A percentile compares a stretch with the other conserved stretches of the same genome.
phyloP scores from a whole-genome alignment of 2,797 vertebrate genomes.

The Dendrocincla fuliginosa region DNA sequence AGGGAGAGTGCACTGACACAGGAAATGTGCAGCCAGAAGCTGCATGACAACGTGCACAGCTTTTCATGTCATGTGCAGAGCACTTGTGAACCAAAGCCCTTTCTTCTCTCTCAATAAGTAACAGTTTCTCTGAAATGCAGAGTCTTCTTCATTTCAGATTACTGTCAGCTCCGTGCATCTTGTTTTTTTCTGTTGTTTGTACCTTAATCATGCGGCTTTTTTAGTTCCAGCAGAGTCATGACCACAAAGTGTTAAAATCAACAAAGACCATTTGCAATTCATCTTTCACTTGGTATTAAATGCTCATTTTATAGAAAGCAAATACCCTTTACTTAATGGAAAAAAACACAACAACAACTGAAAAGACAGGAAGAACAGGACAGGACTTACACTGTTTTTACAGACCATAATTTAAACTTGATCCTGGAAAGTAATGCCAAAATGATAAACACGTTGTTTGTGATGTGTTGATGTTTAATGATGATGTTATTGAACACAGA shows the following conservation, averaged over 20 bases:
- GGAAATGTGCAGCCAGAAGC: not conserved
- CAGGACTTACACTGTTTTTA: conserved; percentile 25
- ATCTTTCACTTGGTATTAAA: conserved; percentile 49
- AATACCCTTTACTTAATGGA: conserved; percentile 48
- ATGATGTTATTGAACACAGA: conserved; percentile 82
- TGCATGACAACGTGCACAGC: fast-evolving
- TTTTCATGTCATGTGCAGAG: not conserved
- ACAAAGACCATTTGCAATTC: not conserved
- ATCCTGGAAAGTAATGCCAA: conserved; percentile 72
- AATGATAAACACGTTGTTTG: conserved; percentile 81
- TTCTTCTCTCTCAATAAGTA: not conserved
- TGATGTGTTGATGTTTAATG: conserved; percentile 85
- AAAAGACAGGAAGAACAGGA: not conserved
- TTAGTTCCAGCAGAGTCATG: not conserved
- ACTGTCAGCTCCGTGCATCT: not conserved
- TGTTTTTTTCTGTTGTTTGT: no score
- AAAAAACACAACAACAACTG: not conserved
- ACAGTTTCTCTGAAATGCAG: not conserved
- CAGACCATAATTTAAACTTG: conserved; percentile 64
- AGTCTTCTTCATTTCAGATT: not conserved
- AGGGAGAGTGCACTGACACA: no score
- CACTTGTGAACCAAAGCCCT: not conserved
- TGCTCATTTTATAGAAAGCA: conserved; percentile 12
- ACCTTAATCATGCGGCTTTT: not conserved
- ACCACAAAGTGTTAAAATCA: conserved; percentile 28